These are phyloP conservation scores for Sphaeridia pumilis DNA, from an alignment of 2,888 invertebrate species.

Conservation along the genomic window DNA sequence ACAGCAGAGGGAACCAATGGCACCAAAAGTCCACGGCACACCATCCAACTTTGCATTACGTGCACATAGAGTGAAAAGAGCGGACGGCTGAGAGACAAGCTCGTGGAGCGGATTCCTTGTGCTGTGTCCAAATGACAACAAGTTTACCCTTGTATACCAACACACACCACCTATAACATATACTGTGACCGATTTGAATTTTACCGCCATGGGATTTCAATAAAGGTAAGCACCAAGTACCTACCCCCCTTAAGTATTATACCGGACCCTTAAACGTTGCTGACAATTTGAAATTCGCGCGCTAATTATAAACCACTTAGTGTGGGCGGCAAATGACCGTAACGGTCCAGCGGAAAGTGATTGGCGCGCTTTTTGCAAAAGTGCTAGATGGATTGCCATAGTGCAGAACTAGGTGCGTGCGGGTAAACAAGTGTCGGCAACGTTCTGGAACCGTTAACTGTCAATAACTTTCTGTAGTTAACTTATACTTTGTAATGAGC, in stretches of 20 bases:
- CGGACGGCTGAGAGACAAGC: conserved; percentile 2
- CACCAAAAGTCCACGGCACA: background rate
- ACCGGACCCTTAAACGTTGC: no score
- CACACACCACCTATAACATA: background rate
- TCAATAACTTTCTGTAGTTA: no score
- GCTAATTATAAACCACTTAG: no score
- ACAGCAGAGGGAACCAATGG: background rate
- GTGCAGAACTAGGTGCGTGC: no score
- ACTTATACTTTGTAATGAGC: no score
- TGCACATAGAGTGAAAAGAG: conserved; percentile 3
- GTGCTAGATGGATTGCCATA: no score
- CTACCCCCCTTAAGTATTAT: background rate
- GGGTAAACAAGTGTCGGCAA: no score
- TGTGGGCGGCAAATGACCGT: no score
- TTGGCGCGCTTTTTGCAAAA: no score
- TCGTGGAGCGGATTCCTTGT: background rate
- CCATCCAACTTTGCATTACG: conserved; percentile 1
- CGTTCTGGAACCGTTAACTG: no score
- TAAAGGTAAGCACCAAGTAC: background rate
- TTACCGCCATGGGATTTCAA: background rate
- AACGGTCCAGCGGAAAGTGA: no score
- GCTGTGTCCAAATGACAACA: background rate
- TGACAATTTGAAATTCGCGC: no score
- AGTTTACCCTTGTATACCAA: background rate
- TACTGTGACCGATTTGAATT: background rate